These are phyloP conservation scores for Acromyrmex heyeri DNA, from an alignment of 1,140 invertebrate genomes.

Conservation along the genomic window DNA sequence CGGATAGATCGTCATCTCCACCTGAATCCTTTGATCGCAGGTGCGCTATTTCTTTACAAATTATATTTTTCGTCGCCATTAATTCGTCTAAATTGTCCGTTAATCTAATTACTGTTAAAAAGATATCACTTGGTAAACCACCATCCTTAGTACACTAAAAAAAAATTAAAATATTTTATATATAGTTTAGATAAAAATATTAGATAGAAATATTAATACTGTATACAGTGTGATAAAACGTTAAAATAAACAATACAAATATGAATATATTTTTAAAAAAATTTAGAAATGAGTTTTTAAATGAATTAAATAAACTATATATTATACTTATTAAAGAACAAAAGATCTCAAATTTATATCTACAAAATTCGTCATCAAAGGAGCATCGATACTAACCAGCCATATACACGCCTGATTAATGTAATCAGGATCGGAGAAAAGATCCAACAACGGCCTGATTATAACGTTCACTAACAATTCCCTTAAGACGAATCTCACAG, in stretches of 20 bases:
- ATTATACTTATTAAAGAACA: neutral
- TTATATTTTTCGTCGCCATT: conserved; percentile 92
- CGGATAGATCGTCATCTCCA: conserved; percentile 92
- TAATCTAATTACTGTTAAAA: conserved; percentile 92
- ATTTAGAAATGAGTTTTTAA: neutral
- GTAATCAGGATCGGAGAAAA: conserved; percentile 97
- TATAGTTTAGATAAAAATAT: neutral
- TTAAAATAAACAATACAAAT: neutral
- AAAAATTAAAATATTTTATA: neutral
- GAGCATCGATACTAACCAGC: conserved; percentile 90
- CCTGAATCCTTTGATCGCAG: conserved; percentile 94
- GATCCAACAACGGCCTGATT: conserved; percentile 92
- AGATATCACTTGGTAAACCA: conserved; percentile 92
- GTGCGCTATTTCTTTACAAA: conserved; percentile 93
- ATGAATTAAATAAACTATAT: neutral
- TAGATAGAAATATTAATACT: neutral
- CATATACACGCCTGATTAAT: conserved; percentile 97
- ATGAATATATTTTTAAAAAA: neutral
- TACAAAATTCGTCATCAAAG: neutral
- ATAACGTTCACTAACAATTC: conserved; percentile 94
- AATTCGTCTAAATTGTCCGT: conserved; percentile 94
- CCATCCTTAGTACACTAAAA: conserved; percentile 92
- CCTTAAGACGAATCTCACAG: conserved; percentile 92
- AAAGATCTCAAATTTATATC: neutral
- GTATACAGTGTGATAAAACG: neutral